Base-by-base conservation (phyloP, 2,888 invertebrate species). In the Micropterix aruncella region DNA sequence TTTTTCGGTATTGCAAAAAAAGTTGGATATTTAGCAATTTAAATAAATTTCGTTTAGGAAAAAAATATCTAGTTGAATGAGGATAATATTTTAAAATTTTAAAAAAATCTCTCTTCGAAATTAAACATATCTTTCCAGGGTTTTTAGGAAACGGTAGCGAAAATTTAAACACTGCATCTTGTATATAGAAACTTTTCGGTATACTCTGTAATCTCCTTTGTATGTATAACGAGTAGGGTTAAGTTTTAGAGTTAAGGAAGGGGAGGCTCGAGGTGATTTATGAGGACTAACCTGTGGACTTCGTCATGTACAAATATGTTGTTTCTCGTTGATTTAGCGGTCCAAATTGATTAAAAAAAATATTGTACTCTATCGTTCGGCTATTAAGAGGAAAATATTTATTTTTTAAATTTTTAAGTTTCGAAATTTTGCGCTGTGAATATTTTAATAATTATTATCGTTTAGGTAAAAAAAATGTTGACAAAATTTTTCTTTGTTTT, bases 51-150 rank as follows among this genome's bases (percentile, higher is more conserved):
- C 27, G 5, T 27, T 27, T 27, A 27, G 27, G 27, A 27, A 12
- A 27, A 27, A 27, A n/a, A n/a, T n/a, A 27, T 27, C 27, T 27
- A 27, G 27, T 7, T 27, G 12, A 27, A 27, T 27, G 27, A 27
- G 27, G 12, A 27, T 27, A 27, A 27, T 27, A 27, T 27, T n/a
- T n/a, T 27, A 27, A 27, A 27, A 27, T 27, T 5, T 27, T 27
- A 7, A 27, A 7, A n/a, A 27, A 27, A 27, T 27, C 27, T 27
- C 27, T 27, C 27, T 51, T 51, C 50, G 50, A 48, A 51, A 51
- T 51, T 51, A 51, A 51, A 51, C 51, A 51, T 51, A 51, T 51
- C 51, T 50, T 51, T 51, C 50, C 51, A 51, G 51, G 51, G 51
- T 51, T 51, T 51, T 51, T 27, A 27, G 27, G 27, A 27, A 12